Conservation (phyloP, 2,888 invertebrate species). For the Thymelicus sylvestris region DNA sequence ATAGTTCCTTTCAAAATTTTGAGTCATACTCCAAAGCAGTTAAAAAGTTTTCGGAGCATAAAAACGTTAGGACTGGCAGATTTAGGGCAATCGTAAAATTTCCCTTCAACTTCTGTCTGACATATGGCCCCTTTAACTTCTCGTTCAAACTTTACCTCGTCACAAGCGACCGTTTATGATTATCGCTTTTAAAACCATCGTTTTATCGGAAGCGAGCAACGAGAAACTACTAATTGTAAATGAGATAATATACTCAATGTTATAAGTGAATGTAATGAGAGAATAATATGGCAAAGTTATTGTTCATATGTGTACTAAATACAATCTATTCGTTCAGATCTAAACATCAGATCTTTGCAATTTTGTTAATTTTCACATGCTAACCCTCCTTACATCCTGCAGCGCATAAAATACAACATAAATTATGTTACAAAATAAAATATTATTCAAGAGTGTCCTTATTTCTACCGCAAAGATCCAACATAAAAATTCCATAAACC, state of each 20-base stretch:
- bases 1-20: constrained; percentile 11
- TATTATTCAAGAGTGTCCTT: constrained; percentile 8
- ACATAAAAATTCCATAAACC: constrained; percentile 18
- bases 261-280: too few relatives aligned
- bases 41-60: constrained; percentile 30
- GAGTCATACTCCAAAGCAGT: constrained; percentile 6
- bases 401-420: neutral
- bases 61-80: constrained; percentile 32
- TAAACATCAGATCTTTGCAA: too few relatives aligned
- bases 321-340: too few relatives aligned
- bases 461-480: constrained; percentile 6
- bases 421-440: neutral
- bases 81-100: constrained; percentile 36
- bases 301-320: too few relatives aligned
- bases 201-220: neutral
- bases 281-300: too few relatives aligned
- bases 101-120: constrained; percentile 33
- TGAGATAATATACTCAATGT: too few relatives aligned
- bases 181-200: constrained; percentile 16
- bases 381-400: neutral
- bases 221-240: neutral
- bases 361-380: too few relatives aligned
- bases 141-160: constrained; percentile 33
- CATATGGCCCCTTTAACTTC: constrained; percentile 27
- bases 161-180: constrained; percentile 27